Evolutionary conservation across 2,113 vertebrate genomes (phyloP).

Genomic region (Chelonoidis abingdonii): DNA sequence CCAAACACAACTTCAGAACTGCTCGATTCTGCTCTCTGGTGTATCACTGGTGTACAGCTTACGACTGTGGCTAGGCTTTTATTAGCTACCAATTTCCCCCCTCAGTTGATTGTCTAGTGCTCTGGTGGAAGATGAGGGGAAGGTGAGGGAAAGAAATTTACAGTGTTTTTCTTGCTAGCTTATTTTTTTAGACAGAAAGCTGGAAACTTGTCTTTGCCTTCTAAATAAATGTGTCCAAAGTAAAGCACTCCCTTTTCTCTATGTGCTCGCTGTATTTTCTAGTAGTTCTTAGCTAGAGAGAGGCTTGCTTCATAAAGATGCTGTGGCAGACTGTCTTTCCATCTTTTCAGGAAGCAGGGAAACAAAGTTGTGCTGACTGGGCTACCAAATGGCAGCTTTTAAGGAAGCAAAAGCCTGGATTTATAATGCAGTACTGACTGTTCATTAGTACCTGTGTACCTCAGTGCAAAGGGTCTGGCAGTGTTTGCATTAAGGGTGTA

Average conservation of each 20-base stretch:
- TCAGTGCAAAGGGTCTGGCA: not conserved
- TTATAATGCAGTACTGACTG: not conserved
- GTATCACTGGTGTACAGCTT: not conserved
- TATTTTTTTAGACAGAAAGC: not conserved
- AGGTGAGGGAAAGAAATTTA: not conserved
- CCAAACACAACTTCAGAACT: constrained; percentile 61
- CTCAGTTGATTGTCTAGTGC: not conserved
- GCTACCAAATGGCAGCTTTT: not conserved
- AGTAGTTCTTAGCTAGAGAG: not conserved
- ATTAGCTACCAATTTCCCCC: not conserved
- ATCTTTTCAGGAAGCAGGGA: not conserved
- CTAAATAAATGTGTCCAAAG: not conserved
- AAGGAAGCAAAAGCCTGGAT: not conserved
- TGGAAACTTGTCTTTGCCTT: constrained; percentile 22
- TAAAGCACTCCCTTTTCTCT: not conserved
- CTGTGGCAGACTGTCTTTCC: not conserved
- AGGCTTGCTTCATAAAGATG: not conserved
- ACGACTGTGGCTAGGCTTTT: not conserved
- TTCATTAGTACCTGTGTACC: not conserved
- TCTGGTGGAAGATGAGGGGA: not conserved
- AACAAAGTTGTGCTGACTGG: not conserved
- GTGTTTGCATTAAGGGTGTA: not conserved
- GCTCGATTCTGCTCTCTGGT: constrained; percentile 30
- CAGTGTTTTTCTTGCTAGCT: constrained; percentile 15
- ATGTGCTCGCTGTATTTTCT: not conserved